These are phyloP conservation scores for Aleiodes leptofemur DNA, from an alignment of 2,888 invertebrate species.

Conservation along the genomic window DNA sequence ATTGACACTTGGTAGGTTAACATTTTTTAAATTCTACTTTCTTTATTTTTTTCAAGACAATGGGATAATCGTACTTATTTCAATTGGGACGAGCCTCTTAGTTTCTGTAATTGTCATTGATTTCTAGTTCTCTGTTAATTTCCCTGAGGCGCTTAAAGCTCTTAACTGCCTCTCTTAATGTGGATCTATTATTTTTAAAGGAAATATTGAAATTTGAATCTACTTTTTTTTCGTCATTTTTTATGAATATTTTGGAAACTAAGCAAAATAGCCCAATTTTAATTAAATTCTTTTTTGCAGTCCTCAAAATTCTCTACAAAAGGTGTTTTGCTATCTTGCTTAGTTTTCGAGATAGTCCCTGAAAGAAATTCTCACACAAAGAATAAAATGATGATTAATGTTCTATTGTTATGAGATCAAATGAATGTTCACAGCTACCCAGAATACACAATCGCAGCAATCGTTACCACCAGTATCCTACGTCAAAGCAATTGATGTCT, in stretches of 20 bases:
- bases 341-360: too few species aligned
- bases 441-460: constrained; percentile 94
- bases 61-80: constrained; percentile 28
- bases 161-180: background rate
- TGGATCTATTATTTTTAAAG: background rate
- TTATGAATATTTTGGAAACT: too few species aligned
- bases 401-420: background rate
- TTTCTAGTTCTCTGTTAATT: constrained; percentile 27
- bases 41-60: constrained; percentile 21
- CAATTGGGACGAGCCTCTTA: constrained; percentile 17
- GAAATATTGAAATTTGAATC: background rate
- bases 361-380: too few species aligned
- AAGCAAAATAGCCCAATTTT: too few species aligned
- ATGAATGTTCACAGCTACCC: constrained; percentile 81
- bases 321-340: too few species aligned
- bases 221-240: background rate
- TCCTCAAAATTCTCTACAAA: too few species aligned
- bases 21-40: constrained; percentile 7
- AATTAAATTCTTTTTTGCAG: too few species aligned
- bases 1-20: constrained; percentile 83
- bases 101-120: constrained; percentile 33
- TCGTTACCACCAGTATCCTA: constrained; percentile 93
- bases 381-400: too few species aligned
- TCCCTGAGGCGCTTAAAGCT: background rate
- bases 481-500: constrained; percentile 94